Percentiles rank a stretch among this genome's conserved stretches.
Conservation (phyloP, 2,113 vertebrate genomes). For the Rhinolophus ferrumequinum region DNA sequence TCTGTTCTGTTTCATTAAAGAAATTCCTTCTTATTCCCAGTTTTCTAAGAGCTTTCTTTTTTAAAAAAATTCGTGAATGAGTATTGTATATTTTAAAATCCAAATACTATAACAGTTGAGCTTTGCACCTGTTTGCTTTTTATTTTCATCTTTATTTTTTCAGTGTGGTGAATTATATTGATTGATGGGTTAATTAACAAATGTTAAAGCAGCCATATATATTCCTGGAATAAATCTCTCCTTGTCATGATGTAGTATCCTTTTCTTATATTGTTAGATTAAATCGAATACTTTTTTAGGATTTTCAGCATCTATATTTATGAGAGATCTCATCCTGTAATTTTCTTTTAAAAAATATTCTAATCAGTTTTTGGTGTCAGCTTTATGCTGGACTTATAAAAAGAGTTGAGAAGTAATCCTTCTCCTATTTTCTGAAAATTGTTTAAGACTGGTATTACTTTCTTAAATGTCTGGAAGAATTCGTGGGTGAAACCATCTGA, state of each 20-base stretch:
- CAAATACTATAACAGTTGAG: not conserved
- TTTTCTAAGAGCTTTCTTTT: not conserved
- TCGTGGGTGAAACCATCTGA: not conserved
- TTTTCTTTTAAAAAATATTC: not conserved
- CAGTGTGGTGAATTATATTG: not conserved
- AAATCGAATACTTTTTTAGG: not conserved
- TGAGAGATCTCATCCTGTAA: not conserved
- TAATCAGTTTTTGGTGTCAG: not conserved
- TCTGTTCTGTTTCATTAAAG: not conserved
- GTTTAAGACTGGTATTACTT: not conserved
- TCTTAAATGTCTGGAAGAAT: not conserved
- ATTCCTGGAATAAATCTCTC: not conserved
- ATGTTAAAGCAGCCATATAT: not conserved
- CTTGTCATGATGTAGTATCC: not conserved
- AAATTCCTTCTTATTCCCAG: not conserved
- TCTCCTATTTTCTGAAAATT: not conserved
- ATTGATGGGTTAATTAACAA: not conserved
- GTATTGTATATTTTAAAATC: not conserved
- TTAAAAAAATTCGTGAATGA: not conserved
- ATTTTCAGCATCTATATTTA: not conserved
- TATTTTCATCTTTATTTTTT: not conserved
- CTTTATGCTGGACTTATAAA: not conserved
- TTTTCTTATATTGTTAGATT: not conserved
- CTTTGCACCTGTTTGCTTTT: not conserved
- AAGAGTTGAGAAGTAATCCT: not conserved